Evolutionary conservation across 2,888 invertebrate genomes (phyloP), one percentile per base, ranked within the genome.

Genomic region (Pherbina coryleti): DNA sequence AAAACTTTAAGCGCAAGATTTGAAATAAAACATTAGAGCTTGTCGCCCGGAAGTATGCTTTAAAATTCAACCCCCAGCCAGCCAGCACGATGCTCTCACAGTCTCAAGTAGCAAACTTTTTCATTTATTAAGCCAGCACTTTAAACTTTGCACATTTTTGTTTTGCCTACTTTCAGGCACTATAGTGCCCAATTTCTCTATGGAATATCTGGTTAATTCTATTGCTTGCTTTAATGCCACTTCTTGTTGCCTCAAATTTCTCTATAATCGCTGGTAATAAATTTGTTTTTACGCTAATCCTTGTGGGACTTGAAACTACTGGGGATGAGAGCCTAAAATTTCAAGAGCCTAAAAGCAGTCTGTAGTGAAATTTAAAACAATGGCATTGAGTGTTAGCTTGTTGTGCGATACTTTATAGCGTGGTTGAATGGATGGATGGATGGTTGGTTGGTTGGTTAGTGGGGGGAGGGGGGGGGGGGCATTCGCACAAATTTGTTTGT

Each of bases 211-310:
- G 14, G 34, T 72, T 22, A 72, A 72, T 60, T 28, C 57, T n/a
- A 60, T 37, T 34, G 37, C 49, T 60, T 60, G 57, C 17, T 34
- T 72, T 57, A 34, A 49, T 69, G 49, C 11, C 49, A 7, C 34
- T 66, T 37, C 19, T 67, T 67, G 34, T 51, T 66, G 14, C 25
- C 22, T 19, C 25, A 37, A 67, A 44, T 67, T 37, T 49, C 51
- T 66, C 14, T 19, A 44, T 75, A 75, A 75, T 75, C 75, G 55
- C 19, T 55, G 44, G 75, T 67, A 66, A 75, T 75, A 75, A 75
- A 75, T 75, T 67, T 44, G 25, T 64, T 57, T 55, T 55, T 55
- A 55, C 44, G 44, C 44, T 44, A 55, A 19, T 72, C 9, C 31
- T 60, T 60, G 31, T 37, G 60, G 8, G 37, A 44, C 25, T 44